Conservation (phyloP, 2,888 invertebrate species). For the Mesochorus sp. region DNA sequence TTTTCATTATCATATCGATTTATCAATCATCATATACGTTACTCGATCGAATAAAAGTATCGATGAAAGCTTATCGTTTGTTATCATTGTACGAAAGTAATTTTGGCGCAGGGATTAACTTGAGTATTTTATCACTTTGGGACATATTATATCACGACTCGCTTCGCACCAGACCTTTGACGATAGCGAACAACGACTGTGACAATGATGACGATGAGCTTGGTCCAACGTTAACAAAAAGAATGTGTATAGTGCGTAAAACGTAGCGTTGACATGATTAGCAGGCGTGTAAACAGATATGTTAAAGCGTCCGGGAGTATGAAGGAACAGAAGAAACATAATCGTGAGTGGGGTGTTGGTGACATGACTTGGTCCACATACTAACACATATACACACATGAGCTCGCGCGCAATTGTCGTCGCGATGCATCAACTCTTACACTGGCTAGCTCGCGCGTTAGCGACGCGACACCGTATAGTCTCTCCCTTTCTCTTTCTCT, state of each 20-base stretch:
- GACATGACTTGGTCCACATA: slow-evolving; percentile 74
- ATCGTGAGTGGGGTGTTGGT: slow-evolving; percentile 68
- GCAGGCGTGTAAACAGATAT: slow-evolving; percentile 80
- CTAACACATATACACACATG: slow-evolving; percentile 5
- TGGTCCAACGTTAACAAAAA: slow-evolving; percentile 10
- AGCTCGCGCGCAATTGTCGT: slow-evolving; percentile 70
- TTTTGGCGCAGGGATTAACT: background rate
- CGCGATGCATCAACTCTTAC: slow-evolving; percentile 77
- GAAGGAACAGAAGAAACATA: slow-evolving; percentile 20
- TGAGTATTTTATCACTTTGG: slow-evolving; percentile 24
- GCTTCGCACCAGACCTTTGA: slow-evolving; percentile 24
- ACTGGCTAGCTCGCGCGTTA: slow-evolving; percentile 67
- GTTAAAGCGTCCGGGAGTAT: slow-evolving; percentile 72
- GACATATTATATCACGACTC: slow-evolving; percentile 36
- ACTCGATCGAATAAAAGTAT: background rate
- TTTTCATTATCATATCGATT: no score
- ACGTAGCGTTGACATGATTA: slow-evolving; percentile 75
- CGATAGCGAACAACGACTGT: slow-evolving; percentile 20
- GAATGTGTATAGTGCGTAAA: slow-evolving; percentile 40
- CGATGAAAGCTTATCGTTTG: background rate
- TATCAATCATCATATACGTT: background rate
- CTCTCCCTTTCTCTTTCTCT: slow-evolving; percentile 7
- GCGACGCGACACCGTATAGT: slow-evolving; percentile 15
- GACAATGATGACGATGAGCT: slow-evolving; percentile 33
- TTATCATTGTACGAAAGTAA: slow-evolving; percentile 55